These are phyloP conservation scores for Beaufortia kweichowensis DNA, from an alignment of 2,113 vertebrate genomes.

Conservation along the genomic window DNA sequence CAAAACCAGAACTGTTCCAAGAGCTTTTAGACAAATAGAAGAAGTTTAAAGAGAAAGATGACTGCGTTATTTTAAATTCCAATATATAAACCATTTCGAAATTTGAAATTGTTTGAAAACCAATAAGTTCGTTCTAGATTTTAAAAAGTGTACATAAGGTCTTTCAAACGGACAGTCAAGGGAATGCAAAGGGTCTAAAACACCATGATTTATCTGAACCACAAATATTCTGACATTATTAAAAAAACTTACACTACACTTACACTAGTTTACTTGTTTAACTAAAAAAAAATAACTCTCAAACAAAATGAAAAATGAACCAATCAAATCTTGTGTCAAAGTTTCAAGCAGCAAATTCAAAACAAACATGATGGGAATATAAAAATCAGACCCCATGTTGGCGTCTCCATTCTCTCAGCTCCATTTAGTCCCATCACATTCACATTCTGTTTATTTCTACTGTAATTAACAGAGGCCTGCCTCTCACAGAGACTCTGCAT, in stretches of 20 bases:
- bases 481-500: slow-evolving; percentile 52
- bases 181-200: no score
- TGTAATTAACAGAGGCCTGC: slow-evolving; percentile 58
- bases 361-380: slow-evolving; percentile 54
- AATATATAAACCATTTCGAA: no score
- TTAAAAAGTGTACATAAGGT: no score
- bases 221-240: neutral
- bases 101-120: no score
- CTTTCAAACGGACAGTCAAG: no score
- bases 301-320: slow-evolving; percentile 1
- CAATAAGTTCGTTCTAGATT: no score
- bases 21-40: no score
- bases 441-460: slow-evolving; percentile 52
- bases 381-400: slow-evolving; percentile 54
- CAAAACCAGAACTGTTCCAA: no score
- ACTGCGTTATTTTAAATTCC: no score
- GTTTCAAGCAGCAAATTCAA: slow-evolving; percentile 38
- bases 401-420: slow-evolving; percentile 48
- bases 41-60: no score
- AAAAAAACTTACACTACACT: no score
- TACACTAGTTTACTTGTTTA: no score
- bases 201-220: neutral
- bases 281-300: slow-evolving; percentile 1
- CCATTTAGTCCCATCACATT: slow-evolving; percentile 55
- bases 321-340: slow-evolving; percentile 22